Conservation (phyloP, 2,113 vertebrate species). For the Nestor notabilis region DNA sequence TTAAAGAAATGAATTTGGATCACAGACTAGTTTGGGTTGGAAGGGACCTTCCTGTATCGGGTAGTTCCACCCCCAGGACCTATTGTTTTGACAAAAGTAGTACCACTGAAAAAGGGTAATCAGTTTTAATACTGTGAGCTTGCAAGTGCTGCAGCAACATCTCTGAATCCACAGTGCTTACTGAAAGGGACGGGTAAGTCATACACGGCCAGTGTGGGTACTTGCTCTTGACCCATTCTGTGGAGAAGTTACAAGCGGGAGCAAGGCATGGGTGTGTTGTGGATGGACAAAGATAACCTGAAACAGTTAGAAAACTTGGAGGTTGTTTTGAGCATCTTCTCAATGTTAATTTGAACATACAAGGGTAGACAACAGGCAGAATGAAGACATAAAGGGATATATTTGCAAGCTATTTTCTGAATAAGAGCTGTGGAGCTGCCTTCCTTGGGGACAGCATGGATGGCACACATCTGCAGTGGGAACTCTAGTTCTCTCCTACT, state of each 20-base stretch:
- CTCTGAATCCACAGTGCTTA: background rate
- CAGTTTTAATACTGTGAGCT: background rate
- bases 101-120: background rate
- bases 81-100: background rate
- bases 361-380: background rate
- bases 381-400: background rate
- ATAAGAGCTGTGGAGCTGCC: background rate
- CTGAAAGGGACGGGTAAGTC: background rate
- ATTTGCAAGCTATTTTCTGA: background rate
- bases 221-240: background rate
- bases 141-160: background rate
- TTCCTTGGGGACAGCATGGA: background rate
- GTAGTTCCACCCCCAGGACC: background rate
- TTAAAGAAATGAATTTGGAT: background rate
- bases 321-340: background rate
- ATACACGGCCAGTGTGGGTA: background rate
- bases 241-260: background rate
- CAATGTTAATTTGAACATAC: background rate
- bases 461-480: background rate
- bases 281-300: background rate
- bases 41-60: background rate
- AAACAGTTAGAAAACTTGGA: background rate
- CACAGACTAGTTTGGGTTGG: background rate
- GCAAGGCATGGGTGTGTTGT: background rate
- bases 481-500: background rate